phyloP scores from a whole-genome alignment of 2,113 vertebrate species.

The Colaptes auratus region DNA sequence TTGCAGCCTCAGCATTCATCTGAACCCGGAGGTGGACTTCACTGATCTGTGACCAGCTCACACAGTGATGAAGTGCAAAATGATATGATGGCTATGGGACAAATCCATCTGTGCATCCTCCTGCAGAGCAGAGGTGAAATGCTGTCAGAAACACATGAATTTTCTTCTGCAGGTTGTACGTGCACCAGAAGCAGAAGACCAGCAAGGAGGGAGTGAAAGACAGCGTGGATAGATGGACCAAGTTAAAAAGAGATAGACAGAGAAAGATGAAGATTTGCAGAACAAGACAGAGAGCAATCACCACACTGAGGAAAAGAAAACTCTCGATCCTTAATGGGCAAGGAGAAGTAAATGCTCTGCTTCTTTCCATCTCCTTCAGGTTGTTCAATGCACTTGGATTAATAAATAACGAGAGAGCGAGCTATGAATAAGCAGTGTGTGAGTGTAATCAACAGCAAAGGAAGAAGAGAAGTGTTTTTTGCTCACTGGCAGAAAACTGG shows the following conservation, averaged over 20 bases:
- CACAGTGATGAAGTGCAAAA: background rate
- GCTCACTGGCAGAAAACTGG: background rate
- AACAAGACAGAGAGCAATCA: background rate
- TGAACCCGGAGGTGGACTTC: background rate
- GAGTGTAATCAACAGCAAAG: background rate
- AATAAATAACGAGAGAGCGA: background rate
- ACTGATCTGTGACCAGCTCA: background rate
- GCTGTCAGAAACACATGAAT: background rate
- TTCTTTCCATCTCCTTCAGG: background rate
- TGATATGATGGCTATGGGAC: background rate
- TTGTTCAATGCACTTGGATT: rapidly evolving
- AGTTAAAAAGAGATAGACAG: background rate
- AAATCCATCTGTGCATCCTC: background rate
- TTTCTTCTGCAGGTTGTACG: background rate
- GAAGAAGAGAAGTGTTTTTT: background rate
- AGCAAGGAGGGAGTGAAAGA: background rate
- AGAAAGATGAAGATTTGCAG: background rate
- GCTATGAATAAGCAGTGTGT: background rate
- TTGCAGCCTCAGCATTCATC: background rate
- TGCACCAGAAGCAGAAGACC: background rate
- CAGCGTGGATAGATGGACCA: rapidly evolving
- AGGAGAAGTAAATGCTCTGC: background rate
- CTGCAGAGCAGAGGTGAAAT: background rate
- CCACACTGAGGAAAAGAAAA: background rate
- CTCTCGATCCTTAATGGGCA: background rate